Base-by-base conservation (phyloP, 1,140 invertebrate genomes). In the Pogonognathellus flavescens region DNA sequence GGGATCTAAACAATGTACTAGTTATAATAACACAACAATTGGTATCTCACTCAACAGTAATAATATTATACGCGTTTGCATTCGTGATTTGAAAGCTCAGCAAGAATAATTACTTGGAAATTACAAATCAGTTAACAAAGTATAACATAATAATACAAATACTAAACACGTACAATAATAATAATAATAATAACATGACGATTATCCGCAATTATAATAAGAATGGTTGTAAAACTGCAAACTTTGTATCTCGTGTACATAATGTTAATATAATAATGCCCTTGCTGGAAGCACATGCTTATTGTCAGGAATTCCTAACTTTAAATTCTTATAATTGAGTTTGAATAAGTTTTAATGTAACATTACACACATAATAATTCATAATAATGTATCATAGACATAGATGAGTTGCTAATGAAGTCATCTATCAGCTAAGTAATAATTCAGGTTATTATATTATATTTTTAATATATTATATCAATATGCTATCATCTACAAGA, bases 251-350 rank as follows among this genome's bases (percentile, higher is more conserved):
- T 66, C 22, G 41, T 57, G 11, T 76, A 76, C 70, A 49, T 49
- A 76, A 76, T 49, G 70, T 31, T 76, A 76, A 76, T 50, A 60
- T 76, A 31, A 76, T 76, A 49, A 76, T 76, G 70, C 70, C 70
- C 70, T 70, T 76, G 49, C 41, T 85, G 84, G 84, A 85, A 85
- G 84, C 84, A 85, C 84, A 85, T 80, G 84, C 84, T 85, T 85
- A 85, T 85, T 85, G 84, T 85, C 84, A 81, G 55, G 55, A 81
- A 76, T 76, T 76, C 70, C 70, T 76, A 76, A 76, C 70, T 25
- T 41, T 76, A 76, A 76, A 76, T 76, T 76, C 70, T 76, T 50
- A 22, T 70, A 76, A 41, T 41, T 76, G 31, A 76, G 41, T 76
- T 66, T 22, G 25, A 76, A 41, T 41, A 41, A 41, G 31, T 3